Percentiles rank a stretch among this genome's conserved stretches.
Conservation (phyloP, 2,797 vertebrate species). For the Gymnothorax reevesii region DNA sequence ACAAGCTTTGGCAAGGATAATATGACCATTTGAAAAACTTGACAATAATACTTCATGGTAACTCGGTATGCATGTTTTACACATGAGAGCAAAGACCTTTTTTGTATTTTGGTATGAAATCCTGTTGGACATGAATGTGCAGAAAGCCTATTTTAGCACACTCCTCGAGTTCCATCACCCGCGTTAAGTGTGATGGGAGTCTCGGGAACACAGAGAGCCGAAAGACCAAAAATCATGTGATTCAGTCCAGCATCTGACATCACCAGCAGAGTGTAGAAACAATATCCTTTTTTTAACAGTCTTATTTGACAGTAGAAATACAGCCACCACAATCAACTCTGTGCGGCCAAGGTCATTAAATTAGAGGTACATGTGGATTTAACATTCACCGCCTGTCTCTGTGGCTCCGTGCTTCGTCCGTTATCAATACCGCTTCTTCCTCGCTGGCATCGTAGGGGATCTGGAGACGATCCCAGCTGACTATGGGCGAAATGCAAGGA, state of each 20-base stretch:
- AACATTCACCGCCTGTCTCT: no score
- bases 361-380: no score
- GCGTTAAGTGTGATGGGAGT: background rate
- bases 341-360: background rate
- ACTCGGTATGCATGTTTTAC: background rate
- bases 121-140: background rate
- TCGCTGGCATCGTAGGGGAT: no score
- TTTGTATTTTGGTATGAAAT: background rate
- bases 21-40: background rate
- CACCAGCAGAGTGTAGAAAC: background rate
- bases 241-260: background rate
- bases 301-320: background rate
- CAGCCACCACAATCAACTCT: background rate
- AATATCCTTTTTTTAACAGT: background rate
- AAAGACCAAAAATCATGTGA: no score
- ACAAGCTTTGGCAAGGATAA: background rate
- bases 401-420: no score
- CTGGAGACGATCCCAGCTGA: no score
- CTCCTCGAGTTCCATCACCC: slow-evolving; percentile 4
- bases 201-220: background rate
- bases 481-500: no score
- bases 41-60: background rate
- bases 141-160: background rate
- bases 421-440: no score
- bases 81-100: background rate